phyloP scores from a whole-genome alignment of 2,113 vertebrate genomes.

The Tenebrosternarchus preto region DNA sequence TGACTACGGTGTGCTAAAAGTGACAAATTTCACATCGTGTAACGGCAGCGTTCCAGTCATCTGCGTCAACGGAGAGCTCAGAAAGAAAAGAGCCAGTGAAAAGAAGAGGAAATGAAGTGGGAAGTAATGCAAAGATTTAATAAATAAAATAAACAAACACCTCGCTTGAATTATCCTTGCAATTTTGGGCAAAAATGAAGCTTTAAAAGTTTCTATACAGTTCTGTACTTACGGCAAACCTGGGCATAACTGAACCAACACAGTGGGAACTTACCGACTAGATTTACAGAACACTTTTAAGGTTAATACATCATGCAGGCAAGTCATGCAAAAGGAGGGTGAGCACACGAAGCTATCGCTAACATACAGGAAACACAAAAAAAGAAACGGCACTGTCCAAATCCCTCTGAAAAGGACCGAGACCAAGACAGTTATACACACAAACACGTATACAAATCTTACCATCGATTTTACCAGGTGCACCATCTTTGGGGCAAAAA shows the following conservation, averaged over 20 bases:
- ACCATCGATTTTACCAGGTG: slow-evolving; percentile 93
- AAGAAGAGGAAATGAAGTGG: slow-evolving; percentile 30
- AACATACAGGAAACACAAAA: slow-evolving; percentile 32
- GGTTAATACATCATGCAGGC: slow-evolving; percentile 46
- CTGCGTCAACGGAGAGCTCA: neutral
- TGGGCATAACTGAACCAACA: too few species aligned
- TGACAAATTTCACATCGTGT: neutral
- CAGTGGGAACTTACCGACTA: too few species aligned
- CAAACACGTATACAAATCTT: slow-evolving; percentile 83
- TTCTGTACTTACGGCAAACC: too few species aligned
- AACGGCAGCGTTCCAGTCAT: neutral
- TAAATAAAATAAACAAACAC: too few species aligned
- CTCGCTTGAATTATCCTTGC: too few species aligned
- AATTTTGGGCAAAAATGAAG: too few species aligned
- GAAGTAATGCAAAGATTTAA: neutral
- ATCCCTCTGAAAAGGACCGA: slow-evolving; percentile 18
- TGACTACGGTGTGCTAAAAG: too few species aligned
- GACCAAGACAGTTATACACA: slow-evolving; percentile 66
- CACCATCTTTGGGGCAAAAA: slow-evolving; percentile 95
- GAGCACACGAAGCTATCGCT: slow-evolving; percentile 11
- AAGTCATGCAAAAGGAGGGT: slow-evolving; percentile 47
- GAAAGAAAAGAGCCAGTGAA: neutral
- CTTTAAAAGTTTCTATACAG: too few species aligned
- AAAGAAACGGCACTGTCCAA: slow-evolving; percentile 28
- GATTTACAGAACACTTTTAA: neutral